phyloP scores from a whole-genome alignment of 2,113 vertebrate species.

The Cyanoramphus novaezelandiae region DNA sequence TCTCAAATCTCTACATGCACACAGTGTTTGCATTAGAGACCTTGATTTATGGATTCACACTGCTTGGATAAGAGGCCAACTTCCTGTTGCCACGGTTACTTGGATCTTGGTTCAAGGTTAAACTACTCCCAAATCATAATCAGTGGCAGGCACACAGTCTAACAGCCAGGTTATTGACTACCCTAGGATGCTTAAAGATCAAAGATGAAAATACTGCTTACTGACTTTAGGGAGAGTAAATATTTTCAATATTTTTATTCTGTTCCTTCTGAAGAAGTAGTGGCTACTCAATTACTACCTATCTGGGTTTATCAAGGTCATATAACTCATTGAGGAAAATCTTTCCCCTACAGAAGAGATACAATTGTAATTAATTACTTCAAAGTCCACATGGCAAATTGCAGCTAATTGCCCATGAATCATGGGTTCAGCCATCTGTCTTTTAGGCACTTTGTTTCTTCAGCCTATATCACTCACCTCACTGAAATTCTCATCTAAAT shows the following conservation, averaged over 20 bases:
- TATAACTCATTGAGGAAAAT: slow-evolving; percentile 49
- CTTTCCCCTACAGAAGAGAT: neutral
- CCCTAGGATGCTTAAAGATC: slow-evolving; percentile 75
- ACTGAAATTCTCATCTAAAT: neutral
- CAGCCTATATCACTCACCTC: neutral
- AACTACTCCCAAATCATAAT: slow-evolving; percentile 76
- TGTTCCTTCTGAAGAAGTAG: slow-evolving; percentile 65
- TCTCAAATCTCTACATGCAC: slow-evolving; percentile 78
- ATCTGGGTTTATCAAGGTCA: slow-evolving; percentile 65
- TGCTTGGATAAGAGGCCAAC: slow-evolving; percentile 66
- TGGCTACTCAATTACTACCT: slow-evolving; percentile 69
- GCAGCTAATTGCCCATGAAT: neutral
- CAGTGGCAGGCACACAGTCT: slow-evolving; percentile 60
- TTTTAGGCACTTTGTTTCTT: neutral
- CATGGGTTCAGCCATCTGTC: neutral
- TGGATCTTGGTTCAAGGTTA: slow-evolving; percentile 80
- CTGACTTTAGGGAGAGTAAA: slow-evolving; percentile 73
- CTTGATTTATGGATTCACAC: slow-evolving; percentile 81
- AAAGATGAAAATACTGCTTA: slow-evolving; percentile 56
- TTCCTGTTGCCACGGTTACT: slow-evolving; percentile 83
- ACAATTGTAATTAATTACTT: slow-evolving; percentile 31
- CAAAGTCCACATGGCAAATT: neutral
- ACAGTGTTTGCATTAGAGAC: slow-evolving; percentile 81
- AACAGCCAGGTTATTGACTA: slow-evolving; percentile 74
- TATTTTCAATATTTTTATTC: slow-evolving; percentile 78